Evolutionary conservation across 2,113 vertebrate genomes (phyloP), one percentile per base, ranked within the genome.

Genomic region (Rutilus rutilus): DNA sequence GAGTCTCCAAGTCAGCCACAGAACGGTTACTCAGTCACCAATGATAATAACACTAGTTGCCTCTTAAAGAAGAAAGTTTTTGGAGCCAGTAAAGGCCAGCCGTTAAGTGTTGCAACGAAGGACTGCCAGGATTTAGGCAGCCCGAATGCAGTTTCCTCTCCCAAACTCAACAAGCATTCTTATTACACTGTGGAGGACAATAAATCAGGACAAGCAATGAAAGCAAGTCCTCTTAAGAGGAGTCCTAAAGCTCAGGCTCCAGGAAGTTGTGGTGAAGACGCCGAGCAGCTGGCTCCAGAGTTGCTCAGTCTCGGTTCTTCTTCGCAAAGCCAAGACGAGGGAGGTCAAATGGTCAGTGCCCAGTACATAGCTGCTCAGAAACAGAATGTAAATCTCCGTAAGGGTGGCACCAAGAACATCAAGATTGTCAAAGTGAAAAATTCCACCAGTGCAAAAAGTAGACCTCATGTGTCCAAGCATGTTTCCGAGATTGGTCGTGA

Each of bases 261-360:
- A 4, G 15, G 83, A 23, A 45, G 47, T n/a, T 64, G 50, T 6
- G 60, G 86, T 75, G 30, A 27, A 79, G 78, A 87, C 0, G 92
- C 92, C 11, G 95, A 97, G 7, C 91, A 93, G 84, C 94, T 93
- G 0, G 12, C 85, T 0, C 86, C 93, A 84, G 96, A 96, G 90
- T 91, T 94, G 65, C 93, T 94, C 89, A 96, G 95, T 4, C 93
- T 95, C 59, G 96, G 95, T 27, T 96, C 96, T 0, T 96, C 95
- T 7, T 95, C 96, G 0, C 96, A 96, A 73, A 97, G 95, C 90
- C 92, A 94, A 50, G 96, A 96, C 0, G 96, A 96, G 14, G 94
- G 83, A 30, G 85, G 94, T 69, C 90, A 93, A 5, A 84, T 93
- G 90, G 96, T 95, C 42, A 96, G 93, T 0, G 93, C 93, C 19